Conservation (phyloP, 2,888 invertebrate species). For the Luperina nickerlii region DNA sequence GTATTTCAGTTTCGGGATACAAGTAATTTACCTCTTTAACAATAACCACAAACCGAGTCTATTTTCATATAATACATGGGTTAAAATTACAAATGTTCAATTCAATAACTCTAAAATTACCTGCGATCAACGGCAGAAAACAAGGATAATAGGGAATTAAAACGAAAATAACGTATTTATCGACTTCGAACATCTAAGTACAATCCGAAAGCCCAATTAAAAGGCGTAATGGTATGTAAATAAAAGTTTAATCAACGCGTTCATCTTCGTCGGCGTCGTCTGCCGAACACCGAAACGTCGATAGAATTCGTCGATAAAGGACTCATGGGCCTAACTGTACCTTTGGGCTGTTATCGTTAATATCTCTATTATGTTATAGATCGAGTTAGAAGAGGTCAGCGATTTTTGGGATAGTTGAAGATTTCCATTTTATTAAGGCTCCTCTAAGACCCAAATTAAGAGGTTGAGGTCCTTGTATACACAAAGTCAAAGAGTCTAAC, state of each 20-base stretch:
- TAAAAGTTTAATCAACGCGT: constrained; percentile 70
- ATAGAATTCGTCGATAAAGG: constrained; percentile 78
- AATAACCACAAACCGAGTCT: background rate
- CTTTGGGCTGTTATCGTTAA: constrained; percentile 71
- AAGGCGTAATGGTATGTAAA: constrained; percentile 76
- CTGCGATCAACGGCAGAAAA: constrained; percentile 9
- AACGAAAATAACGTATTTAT: constrained; percentile 55
- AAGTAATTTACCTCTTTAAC: background rate
- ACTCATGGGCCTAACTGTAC: constrained; percentile 76
- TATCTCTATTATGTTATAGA: constrained; percentile 74
- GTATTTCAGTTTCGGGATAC: background rate
- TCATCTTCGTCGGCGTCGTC: constrained; percentile 67
- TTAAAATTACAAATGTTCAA: background rate
- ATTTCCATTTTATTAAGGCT: background rate
- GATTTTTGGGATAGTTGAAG: constrained; percentile 9
- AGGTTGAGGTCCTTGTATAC: background rate
- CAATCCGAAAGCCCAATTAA: constrained; percentile 74
- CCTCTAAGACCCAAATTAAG: background rate
- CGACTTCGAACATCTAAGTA: constrained; percentile 57
- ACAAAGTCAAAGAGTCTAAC: background rate
- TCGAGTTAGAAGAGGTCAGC: constrained; percentile 60
- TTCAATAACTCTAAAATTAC: constrained; percentile 5
- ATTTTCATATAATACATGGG: background rate
- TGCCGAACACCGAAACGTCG: constrained; percentile 72
- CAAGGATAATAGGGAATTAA: constrained; percentile 27